phyloP scores from a whole-genome alignment of 2,113 vertebrate species.

The Ceuthmochares aereus region DNA sequence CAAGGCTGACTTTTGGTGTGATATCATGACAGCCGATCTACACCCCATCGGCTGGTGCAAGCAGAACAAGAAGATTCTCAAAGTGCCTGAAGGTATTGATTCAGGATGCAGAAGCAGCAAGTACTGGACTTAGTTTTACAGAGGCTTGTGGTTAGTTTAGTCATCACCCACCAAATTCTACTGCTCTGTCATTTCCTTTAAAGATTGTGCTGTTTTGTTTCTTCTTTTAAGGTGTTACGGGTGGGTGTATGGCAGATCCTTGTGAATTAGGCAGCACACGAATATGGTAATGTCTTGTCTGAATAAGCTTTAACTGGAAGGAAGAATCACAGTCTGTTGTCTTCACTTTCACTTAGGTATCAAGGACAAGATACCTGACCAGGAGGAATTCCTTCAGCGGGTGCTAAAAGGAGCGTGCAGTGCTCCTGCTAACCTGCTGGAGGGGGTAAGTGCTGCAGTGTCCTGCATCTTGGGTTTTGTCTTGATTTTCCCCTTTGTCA shows the following conservation, averaged over 20 bases:
- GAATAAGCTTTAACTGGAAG: background rate
- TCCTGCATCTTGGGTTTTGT: background rate
- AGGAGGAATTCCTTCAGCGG: constrained; percentile 86
- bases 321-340: background rate
- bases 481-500: background rate
- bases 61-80: constrained; percentile 89
- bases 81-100: constrained; percentile 90
- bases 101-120: background rate
- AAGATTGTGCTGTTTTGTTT: background rate
- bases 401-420: constrained; percentile 86
- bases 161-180: background rate
- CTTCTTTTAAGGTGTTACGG: background rate
- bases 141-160: background rate
- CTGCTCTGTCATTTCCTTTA: background rate
- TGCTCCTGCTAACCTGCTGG: constrained; percentile 90
- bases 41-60: constrained; percentile 94
- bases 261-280: background rate
- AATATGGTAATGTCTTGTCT: background rate
- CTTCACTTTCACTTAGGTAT: constrained; percentile 80
- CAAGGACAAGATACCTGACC: constrained; percentile 89
- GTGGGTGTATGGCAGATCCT: background rate
- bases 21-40: constrained; percentile 91
- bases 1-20: constrained; percentile 96
- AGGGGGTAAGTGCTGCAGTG: constrained; percentile 83
- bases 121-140: background rate